Base-by-base conservation (phyloP, 2,888 invertebrate species). In the Thyatira batis region DNA sequence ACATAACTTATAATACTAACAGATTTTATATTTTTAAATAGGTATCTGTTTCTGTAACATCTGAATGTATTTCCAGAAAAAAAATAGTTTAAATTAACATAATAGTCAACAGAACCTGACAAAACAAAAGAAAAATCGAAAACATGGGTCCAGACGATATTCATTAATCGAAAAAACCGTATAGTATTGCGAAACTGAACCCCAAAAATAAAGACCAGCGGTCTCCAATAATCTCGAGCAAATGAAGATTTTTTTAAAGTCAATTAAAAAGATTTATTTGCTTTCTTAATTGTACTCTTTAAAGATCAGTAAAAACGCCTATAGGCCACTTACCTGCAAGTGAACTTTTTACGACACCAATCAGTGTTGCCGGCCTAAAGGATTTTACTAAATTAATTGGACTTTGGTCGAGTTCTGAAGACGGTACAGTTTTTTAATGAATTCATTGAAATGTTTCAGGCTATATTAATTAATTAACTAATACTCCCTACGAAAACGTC, bases 211-310 rank as follows among this genome's bases (percentile, higher is more conserved):
- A 39, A 17, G 17, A 17, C 8, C 8, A 5, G 8, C 17, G 39
- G 8, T 17, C 33, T 39, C 17, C 39, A 39, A 17, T 17, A 5
- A 39, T 1, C 39, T 13, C 17, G 39, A 39, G 17, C 17, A 50
- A 59, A 52, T 60, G 54, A 67, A 33, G 33, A 13, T 33, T 62
- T 71, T 61, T 70, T 62, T 58, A 54, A 43, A 52, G 54, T 56
- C 58, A 56, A 65, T 67, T 66, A 63, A 55, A 43, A 54, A 66
- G 63, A 71, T 75, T 71, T 69, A 71, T 73, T 67, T 61, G 50
- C 54, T 62, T 66, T 66, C 61, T 58, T 70, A 62, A 69, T 62
- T 66, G 64, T 60, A 23, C 58, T 57, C 53, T 63, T 65, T 60
- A 65, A 68, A 64, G 54, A 67, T 55, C 57, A 57, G 52, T 39